A percentile compares a stretch with the other conserved stretches of the same genome.
phyloP scores from a whole-genome alignment of 2,113 vertebrate genomes.

The Psilopogon haemacephalus region DNA sequence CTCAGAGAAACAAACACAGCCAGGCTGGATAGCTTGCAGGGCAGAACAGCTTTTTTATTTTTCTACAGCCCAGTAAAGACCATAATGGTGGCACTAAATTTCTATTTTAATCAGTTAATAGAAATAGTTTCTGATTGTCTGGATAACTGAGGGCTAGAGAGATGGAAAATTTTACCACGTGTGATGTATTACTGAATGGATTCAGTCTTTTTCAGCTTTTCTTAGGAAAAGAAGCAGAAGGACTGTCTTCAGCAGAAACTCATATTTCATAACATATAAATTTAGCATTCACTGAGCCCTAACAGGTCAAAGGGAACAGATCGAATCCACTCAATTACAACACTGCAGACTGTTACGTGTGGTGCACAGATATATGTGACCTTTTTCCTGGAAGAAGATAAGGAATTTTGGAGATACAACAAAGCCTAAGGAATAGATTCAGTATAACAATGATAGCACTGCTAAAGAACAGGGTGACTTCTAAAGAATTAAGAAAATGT shows the following conservation, averaged over 20 bases:
- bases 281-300: background rate
- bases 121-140: slow-evolving; percentile 15
- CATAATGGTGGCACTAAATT: background rate
- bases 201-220: background rate
- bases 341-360: background rate
- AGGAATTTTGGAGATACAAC: background rate
- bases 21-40: slow-evolving; percentile 58
- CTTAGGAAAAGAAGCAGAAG: background rate
- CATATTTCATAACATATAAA: background rate
- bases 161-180: background rate
- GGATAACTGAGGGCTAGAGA: background rate
- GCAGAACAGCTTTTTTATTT: background rate
- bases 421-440: background rate
- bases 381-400: background rate
- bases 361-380: background rate
- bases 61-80: background rate
- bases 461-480: background rate
- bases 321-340: background rate
- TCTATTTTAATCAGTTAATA: slow-evolving; percentile 40
- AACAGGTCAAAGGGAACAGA: slow-evolving; percentile 1
- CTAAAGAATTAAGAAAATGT: slow-evolving; percentile 1
- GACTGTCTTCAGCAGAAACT: background rate
- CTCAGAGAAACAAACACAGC: slow-evolving; percentile 57
- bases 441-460: background rate
- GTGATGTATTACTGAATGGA: background rate